Base-by-base conservation (phyloP, 2,797 vertebrate species). In the Telmatherina bonti region DNA sequence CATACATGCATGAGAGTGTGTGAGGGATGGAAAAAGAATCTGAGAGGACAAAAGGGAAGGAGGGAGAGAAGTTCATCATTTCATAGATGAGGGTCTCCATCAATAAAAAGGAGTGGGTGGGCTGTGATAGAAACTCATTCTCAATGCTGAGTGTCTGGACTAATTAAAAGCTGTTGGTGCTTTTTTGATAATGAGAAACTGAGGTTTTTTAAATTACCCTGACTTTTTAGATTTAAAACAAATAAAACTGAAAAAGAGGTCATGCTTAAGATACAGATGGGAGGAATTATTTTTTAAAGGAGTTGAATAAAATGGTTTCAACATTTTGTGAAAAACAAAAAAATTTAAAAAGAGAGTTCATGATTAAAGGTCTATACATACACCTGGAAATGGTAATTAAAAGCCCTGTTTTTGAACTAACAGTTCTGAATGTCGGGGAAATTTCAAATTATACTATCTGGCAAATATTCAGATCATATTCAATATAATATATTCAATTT, bases 71-170 rank as follows among this genome's bases (percentile, higher is more conserved):
- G 49, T 55, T 79, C 41, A 64, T 85, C 72, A 75, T 79, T 81
- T 86, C 76, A 84, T 47, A 81, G 60, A 88, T 60, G 65, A 86
- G 79, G 79, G 62, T 81, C 70, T 76, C 43, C 49, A 47, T 79
- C 51, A 75, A 82, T 79, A 68, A 80, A 65, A 70, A 24, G 49
- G 27, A 58, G 84, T 78, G 81, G 85, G 79, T 45, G 73, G 81
- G 68, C 24, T 67, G 43, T 64, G 63, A 72, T 54, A 38, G 71
- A 85, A 87, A 79, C 72, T 70, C 65, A 56, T 43, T 69, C 31
- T 81, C 18, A 68, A n/a, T 60, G 61, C 26, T 10, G 51, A 85
- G 82, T 66, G 81, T 75, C 79, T 70, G 63, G 33, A 60, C 5
- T 74, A 70, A 85, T 79, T 81, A 85, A 78, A 88, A 84, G 64